Evolutionary conservation across 30 jellyfish, hydroid and myxozoan species (phyloP).

Genomic region (Aurelia coerulea): DNA sequence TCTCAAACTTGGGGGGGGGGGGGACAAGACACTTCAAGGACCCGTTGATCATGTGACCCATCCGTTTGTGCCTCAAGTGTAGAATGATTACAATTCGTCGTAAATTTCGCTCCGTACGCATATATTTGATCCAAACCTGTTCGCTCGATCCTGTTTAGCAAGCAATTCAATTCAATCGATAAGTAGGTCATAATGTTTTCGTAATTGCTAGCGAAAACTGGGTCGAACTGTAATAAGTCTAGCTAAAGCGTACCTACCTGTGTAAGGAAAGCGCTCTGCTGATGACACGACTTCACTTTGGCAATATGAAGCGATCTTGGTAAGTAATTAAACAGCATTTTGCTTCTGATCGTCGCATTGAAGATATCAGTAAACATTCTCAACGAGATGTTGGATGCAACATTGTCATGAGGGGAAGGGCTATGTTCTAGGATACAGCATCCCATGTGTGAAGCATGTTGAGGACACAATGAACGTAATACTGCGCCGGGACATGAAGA

Average conservation of each 20-base stretch:
- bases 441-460: neutral
- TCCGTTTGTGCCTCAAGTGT: too few species aligned
- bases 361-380: conserved; percentile 32
- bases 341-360: conserved; percentile 31
- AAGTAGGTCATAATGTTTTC: too few species aligned
- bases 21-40: too few species aligned
- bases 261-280: conserved; percentile 49
- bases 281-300: conserved; percentile 42
- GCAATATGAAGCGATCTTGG: conserved; percentile 19
- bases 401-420: neutral
- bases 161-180: too few species aligned
- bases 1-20: too few species aligned
- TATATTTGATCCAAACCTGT: too few species aligned
- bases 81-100: too few species aligned
- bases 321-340: conserved; percentile 14
- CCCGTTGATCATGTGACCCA: too few species aligned
- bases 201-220: too few species aligned
- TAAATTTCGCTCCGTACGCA: too few species aligned
- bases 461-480: conserved; percentile 26
- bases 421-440: conserved; percentile 56
- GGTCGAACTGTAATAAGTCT: neutral
- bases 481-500: conserved; percentile 71
- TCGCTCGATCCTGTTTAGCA: too few species aligned
- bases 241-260: conserved; percentile 59
- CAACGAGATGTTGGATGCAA: conserved; percentile 15